phyloP scores from a whole-genome alignment of 64 coral and sea anemone genomes.

The Hydrozoanthus tunicans region DNA sequence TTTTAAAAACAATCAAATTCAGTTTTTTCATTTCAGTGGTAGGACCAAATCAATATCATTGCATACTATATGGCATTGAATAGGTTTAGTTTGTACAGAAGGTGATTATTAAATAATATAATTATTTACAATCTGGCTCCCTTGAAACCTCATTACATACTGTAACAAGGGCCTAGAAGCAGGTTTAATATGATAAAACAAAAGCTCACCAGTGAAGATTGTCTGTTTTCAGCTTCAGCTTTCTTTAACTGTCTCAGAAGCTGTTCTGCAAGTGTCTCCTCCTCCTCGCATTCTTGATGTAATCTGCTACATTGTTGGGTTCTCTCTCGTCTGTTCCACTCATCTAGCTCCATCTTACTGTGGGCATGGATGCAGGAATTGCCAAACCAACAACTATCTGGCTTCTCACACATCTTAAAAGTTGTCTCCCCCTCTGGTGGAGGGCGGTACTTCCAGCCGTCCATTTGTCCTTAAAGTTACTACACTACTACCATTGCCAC shows the following conservation, averaged over 20 bases:
- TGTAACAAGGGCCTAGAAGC: no score
- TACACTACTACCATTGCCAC: neutral
- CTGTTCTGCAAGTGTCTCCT: slow-evolving; percentile 7
- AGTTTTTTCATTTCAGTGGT: no score
- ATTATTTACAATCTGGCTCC: no score
- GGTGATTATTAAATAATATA: no score
- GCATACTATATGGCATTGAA: no score
- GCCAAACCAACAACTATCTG: slow-evolving; percentile 14
- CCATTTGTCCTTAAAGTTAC: slow-evolving; percentile 9
- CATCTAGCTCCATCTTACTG: slow-evolving; percentile 23
- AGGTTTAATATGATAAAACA: neutral
- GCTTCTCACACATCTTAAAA: slow-evolving; percentile 27
- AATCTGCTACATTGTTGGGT: neutral
- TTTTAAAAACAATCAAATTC: no score
- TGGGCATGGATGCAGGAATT: slow-evolving; percentile 42
- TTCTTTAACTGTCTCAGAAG: slow-evolving; percentile 5
- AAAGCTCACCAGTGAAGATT: slow-evolving; percentile 18
- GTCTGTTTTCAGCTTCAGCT: neutral
- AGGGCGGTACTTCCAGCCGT: slow-evolving; percentile 31
- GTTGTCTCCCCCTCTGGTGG: slow-evolving; percentile 36
- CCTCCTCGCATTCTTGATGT: neutral
- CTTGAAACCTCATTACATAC: no score
- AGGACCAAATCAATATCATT: no score
- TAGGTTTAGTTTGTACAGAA: no score
- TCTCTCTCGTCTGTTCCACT: slow-evolving; percentile 27